A percentile compares a stretch with the other conserved stretches of the same genome.
Evolutionary conservation across 2,113 vertebrate genomes (phyloP).

Genomic region (Lathamus discolor): DNA sequence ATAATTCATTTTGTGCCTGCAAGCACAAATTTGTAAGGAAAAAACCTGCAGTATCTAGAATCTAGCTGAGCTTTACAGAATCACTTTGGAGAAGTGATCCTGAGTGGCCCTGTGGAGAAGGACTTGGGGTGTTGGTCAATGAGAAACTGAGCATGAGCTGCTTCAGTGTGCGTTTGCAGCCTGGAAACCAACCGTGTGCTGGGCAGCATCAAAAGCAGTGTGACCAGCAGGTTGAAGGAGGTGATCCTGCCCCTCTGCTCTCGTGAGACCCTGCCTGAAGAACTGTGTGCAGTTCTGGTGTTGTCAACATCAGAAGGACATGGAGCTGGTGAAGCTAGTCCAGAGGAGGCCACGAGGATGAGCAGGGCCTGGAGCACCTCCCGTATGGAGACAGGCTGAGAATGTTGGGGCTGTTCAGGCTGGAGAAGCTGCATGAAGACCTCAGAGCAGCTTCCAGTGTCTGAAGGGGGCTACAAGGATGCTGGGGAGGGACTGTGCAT

Average conservation of each 20-base stretch:
- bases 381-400: background rate
- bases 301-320: background rate
- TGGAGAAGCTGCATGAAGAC: background rate
- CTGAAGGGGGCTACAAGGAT: too few species aligned
- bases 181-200: background rate
- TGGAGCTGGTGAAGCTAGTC: background rate
- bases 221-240: background rate
- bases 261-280: background rate
- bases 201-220: background rate
- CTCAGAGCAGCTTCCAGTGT: too few species aligned
- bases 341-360: background rate
- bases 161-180: background rate
- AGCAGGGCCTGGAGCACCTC: background rate
- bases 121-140: background rate
- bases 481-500: too few species aligned
- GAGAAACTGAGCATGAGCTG: background rate
- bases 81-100: background rate
- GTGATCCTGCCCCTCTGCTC: background rate
- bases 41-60: background rate
- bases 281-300: background rate
- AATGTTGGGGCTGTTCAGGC: background rate
- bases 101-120: background rate
- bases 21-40: background rate
- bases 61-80: background rate
- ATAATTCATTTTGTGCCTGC: too few species aligned